Conservation (phyloP, 2,113 vertebrate genomes). For the Pollachius pollachius region DNA sequence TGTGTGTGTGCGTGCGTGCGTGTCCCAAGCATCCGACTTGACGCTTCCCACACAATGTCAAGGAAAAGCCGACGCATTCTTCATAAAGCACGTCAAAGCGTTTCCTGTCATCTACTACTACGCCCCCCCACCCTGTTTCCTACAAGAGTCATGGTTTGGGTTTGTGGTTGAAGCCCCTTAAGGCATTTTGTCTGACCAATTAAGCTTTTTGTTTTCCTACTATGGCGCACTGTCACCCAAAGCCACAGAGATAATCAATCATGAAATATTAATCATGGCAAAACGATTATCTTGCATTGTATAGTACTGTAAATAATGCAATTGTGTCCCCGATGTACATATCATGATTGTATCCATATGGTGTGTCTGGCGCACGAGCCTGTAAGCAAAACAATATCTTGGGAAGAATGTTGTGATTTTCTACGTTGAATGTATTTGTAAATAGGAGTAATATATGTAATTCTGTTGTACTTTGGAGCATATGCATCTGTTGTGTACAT, state of each 20-base stretch:
- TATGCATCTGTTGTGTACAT: slow-evolving; percentile 36
- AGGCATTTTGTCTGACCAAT: slow-evolving; percentile 26
- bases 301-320: neutral
- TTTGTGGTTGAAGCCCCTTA: slow-evolving; percentile 8
- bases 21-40: slow-evolving; percentile 3
- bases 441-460: slow-evolving; percentile 57
- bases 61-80: slow-evolving; percentile 53
- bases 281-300: too few relatives aligned
- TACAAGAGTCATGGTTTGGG: slow-evolving; percentile 20
- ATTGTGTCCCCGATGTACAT: too few relatives aligned
- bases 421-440: slow-evolving; percentile 40
- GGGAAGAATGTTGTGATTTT: neutral
- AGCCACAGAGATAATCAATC: too few relatives aligned
- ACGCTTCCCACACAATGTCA: slow-evolving; percentile 25
- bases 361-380: neutral
- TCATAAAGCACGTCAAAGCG: slow-evolving; percentile 29
- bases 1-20: too few relatives aligned
- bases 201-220: slow-evolving; percentile 3
- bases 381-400: neutral
- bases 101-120: slow-evolving; percentile 36
- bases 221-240: neutral
- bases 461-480: slow-evolving; percentile 25
- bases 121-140: slow-evolving; percentile 17
- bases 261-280: too few relatives aligned
- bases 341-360: neutral